Base-by-base conservation (phyloP, 2,797 vertebrate species). In the Gymnothorax javanicus region DNA sequence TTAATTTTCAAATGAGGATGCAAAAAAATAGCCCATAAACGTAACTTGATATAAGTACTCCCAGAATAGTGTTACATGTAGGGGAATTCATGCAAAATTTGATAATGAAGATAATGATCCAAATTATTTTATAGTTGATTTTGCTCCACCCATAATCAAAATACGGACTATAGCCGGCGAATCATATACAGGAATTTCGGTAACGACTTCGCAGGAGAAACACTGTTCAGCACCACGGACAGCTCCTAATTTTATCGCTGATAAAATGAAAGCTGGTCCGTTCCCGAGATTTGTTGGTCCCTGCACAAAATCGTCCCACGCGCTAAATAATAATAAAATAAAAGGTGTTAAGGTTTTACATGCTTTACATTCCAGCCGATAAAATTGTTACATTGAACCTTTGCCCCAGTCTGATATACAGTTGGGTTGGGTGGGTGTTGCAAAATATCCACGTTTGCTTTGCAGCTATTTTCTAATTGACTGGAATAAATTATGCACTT, bases 161-260 rank as follows among this genome's bases (percentile, higher is more conserved):
- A 95, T 94, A 69, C 91, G 67, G 83, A 93, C 93, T 94, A 92
- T 92, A 93, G 89, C 85, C 82, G 87, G 69, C 27, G 27, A 11
- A 43, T n/a, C 2, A 77, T 20, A 15, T 43, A 13, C 43, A 43
- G 13, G 15, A 27, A 50, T 12, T 4, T 15, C 33, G 50, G 9
- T 4, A 33, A 73, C 75, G 56, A 56, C 56, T 54, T 81, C 23
- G 77, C 77, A 9, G 11, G 62, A 54, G 2, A 58, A 54, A 23
- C 25, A 64, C 59, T 82, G 27, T 94, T 93, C 92, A 94, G 93
- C 43, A 94, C 95, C 95, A 91, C 56, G 93, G 95, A 95, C 90
- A 95, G 93, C 90, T 90, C 90, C 2, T 1, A 3, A 69, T 9
- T 13, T 9, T 27, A 73, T 15, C 12, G 25, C 25, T 13, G 71